Percentiles rank a stretch among this genome's conserved stretches.
phyloP scores from a whole-genome alignment of 2,113 vertebrate species.

The Neolamprologus modestus region DNA sequence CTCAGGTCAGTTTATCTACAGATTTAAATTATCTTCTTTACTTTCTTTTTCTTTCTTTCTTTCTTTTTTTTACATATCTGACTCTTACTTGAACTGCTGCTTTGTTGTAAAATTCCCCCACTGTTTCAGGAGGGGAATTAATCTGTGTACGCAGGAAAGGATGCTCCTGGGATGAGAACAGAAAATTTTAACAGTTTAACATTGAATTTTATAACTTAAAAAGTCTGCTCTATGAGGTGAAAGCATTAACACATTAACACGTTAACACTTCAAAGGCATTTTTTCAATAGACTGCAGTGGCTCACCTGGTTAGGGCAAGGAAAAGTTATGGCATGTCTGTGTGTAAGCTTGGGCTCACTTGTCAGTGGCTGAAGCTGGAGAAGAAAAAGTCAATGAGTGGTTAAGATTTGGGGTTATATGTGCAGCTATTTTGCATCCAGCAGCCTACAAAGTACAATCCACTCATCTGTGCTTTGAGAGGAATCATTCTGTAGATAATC shows the following conservation, averaged over 20 bases:
- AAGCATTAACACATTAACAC: neutral
- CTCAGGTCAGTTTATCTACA: neutral
- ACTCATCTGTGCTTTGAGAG: neutral
- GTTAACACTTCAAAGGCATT: neutral
- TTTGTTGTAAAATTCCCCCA: neutral
- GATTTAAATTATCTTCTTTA: neutral
- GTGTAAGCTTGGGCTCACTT: neutral
- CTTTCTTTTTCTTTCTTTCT: neutral
- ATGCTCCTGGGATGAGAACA: slow-evolving; percentile 23
- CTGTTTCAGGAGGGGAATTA: slow-evolving; percentile 24
- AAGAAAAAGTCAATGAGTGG: neutral
- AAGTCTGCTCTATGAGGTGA: neutral
- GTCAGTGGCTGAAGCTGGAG: slow-evolving; percentile 57
- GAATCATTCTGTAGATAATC: neutral
- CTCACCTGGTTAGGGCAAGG: slow-evolving; percentile 63
- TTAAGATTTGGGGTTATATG: neutral
- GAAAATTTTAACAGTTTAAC: neutral
- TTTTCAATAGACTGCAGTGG: neutral
- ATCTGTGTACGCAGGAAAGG: slow-evolving; percentile 63
- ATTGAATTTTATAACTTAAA: neutral
- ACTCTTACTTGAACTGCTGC: slow-evolving; percentile 34
- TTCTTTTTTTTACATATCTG: neutral
- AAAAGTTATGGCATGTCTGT: neutral
- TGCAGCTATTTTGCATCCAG: neutral
- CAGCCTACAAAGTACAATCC: neutral